A percentile compares a stretch with the other conserved stretches of the same genome.
These are phyloP conservation scores for Dioctria linearis DNA, from an alignment of 2,888 invertebrate species.

Conservation along the genomic window DNA sequence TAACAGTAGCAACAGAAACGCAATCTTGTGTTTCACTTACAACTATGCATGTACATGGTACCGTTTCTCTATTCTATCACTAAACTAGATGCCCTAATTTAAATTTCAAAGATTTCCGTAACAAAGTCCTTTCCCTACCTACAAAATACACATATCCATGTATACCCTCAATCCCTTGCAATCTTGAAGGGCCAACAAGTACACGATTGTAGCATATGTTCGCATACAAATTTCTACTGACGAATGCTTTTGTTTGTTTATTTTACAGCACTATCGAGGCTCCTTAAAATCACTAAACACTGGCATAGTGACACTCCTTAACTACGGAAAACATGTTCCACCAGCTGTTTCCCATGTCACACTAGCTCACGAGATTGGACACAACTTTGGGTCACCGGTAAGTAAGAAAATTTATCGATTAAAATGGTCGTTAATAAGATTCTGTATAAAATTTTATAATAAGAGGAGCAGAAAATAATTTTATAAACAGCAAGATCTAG, in stretches of 20 bases:
- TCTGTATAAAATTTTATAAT: no score
- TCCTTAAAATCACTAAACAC: slow-evolving; percentile 96
- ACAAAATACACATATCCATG: background rate
- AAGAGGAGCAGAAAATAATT: no score
- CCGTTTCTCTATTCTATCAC: no score
- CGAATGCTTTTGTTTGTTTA: slow-evolving; percentile 25
- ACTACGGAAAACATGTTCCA: slow-evolving; percentile 98
- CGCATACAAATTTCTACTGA: slow-evolving; percentile 14
- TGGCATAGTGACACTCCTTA: slow-evolving; percentile 96
- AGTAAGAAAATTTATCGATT: slow-evolving; percentile 66
- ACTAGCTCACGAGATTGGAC: slow-evolving; percentile 98
- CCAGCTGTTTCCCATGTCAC: slow-evolving; percentile 99
- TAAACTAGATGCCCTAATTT: no score
- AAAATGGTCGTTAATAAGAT: background rate
- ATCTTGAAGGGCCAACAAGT: background rate
- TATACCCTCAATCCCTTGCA: background rate
- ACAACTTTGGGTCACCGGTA: slow-evolving; percentile 98
- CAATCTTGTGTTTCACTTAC: no score
- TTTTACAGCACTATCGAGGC: slow-evolving; percentile 90
- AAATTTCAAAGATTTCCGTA: no score
- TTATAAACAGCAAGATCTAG: no score
- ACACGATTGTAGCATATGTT: background rate
- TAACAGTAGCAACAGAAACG: no score
- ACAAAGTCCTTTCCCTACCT: no score
- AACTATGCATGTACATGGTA: no score